Base-by-base conservation (phyloP, 23 tunicate species). In the Halocynthia roretzi region DNA sequence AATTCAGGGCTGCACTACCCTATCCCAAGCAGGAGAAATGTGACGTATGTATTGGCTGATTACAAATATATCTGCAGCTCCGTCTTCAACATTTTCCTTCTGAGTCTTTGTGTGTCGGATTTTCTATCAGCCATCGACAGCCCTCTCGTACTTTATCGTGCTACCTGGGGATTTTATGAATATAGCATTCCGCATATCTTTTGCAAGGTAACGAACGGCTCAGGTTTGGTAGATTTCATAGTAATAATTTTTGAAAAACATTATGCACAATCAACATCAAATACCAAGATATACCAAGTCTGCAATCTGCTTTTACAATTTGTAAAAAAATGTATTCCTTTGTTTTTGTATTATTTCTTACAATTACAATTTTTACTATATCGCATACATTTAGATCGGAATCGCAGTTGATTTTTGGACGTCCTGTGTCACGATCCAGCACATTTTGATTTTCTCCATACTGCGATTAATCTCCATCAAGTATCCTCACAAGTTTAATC, bases 381-480 rank as follows among this genome's bases (percentile, higher is more conserved):
- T 11, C 4, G 2, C 2, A 20, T 17, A 11, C 22, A 11, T 68
- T 5, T 54, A 81, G 85, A 11, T 71, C n/a, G 76, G 51, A 20
- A 70, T 74, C 51, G 78, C 85, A 40, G 68, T 49, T 7, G 85
- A 81, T 58, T 56, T 58, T 49, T 71, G 79, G 70, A 81, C 85
- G 58, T 81, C 85, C 8, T 54, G 67, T 20, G 66, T 60, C 7
- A 81, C 85, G 21, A 70, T 73, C 61, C 76, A 70, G 18, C 85
- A 81, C 53, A 72, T 81, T 20, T 56, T 81, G 40, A 31, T 71
- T 22, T 81, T 81, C 51, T 51, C 85, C 8, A n/a, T 81, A 6
- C 78, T 81, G 62, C 78, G 85, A 15, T 61, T 81, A 12, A 70
- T 81, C 50, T 71, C 85, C 6, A 61, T 81, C 23, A 58, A 52